Evolutionary conservation across 2,113 vertebrate species (phyloP).

Genomic region (Semicossyphus pulcher): DNA sequence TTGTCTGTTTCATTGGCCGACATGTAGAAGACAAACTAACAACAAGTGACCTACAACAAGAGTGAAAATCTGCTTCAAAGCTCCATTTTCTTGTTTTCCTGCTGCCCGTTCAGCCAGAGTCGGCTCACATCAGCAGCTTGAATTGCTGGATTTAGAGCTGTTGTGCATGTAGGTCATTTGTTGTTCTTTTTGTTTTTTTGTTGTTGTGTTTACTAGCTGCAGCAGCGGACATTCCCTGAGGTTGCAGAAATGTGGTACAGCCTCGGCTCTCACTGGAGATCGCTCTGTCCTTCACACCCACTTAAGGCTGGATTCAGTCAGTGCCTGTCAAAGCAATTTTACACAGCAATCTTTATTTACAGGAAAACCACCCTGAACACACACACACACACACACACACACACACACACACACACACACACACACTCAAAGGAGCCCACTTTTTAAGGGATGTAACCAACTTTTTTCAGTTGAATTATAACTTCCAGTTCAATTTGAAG

Average conservation of each 20-base stretch:
- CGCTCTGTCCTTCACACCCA: constrained; percentile 64
- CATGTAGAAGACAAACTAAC: constrained; percentile 1
- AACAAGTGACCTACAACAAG: constrained; percentile 4
- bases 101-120: constrained; percentile 30
- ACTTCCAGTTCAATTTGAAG: background rate
- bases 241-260: constrained; percentile 52
- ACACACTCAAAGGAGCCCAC: background rate
- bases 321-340: constrained; percentile 50
- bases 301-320: constrained; percentile 60
- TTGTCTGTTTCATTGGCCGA: background rate
- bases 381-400: background rate
- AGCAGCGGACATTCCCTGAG: constrained; percentile 60
- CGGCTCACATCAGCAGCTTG: constrained; percentile 48
- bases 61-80: constrained; percentile 1
- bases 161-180: constrained; percentile 66
- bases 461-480: background rate
- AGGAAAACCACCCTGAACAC: constrained; percentile 11
- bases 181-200: constrained; percentile 3
- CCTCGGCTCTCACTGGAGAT: constrained; percentile 40
- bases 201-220: constrained; percentile 35
- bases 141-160: constrained; percentile 20
- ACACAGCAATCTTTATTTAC: constrained; percentile 53
- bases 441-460: background rate
- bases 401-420: background rate
- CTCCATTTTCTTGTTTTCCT: constrained; percentile 39